A percentile compares a stretch with the other conserved stretches of the same genome.
Evolutionary conservation across 2,888 invertebrate species (phyloP).

Genomic region (Xylota segnis): DNA sequence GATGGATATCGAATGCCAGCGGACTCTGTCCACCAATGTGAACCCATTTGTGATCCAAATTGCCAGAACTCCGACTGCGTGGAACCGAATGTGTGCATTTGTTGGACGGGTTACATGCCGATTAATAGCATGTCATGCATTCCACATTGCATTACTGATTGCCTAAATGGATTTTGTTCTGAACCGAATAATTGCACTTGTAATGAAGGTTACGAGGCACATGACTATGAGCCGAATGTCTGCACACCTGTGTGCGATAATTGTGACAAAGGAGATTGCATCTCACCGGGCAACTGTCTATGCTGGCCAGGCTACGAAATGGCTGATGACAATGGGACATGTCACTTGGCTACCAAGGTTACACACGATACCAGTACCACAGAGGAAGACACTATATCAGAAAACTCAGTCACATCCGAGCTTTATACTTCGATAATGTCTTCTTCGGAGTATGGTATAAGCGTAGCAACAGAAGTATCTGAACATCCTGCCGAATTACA

Average conservation of each 20-base stretch:
- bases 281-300: slow-evolving; percentile 75
- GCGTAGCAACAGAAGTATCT: not conserved
- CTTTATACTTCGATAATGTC: not conserved
- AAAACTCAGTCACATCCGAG: not conserved
- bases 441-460: not conserved
- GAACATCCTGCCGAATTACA: not conserved
- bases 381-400: not conserved
- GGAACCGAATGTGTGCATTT: slow-evolving; percentile 80
- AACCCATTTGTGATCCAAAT: slow-evolving; percentile 81
- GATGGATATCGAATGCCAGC: slow-evolving; percentile 81
- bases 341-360: not conserved
- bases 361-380: not conserved
- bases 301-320: slow-evolving; percentile 77
- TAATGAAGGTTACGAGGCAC: slow-evolving; percentile 77
- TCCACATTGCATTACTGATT: slow-evolving; percentile 66
- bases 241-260: slow-evolving; percentile 77
- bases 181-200: slow-evolving; percentile 84
- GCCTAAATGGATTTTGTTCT: slow-evolving; percentile 78
- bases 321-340: slow-evolving; percentile 16
- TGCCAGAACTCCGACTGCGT: slow-evolving; percentile 84
- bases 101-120: slow-evolving; percentile 80
- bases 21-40: slow-evolving; percentile 78
- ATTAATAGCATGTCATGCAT: slow-evolving; percentile 79
- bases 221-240: slow-evolving; percentile 61
- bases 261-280: slow-evolving; percentile 77